Conservation (phyloP, 30 jellyfish, hydroid and myxozoan genomes). For the Cassiopea andromeda region DNA sequence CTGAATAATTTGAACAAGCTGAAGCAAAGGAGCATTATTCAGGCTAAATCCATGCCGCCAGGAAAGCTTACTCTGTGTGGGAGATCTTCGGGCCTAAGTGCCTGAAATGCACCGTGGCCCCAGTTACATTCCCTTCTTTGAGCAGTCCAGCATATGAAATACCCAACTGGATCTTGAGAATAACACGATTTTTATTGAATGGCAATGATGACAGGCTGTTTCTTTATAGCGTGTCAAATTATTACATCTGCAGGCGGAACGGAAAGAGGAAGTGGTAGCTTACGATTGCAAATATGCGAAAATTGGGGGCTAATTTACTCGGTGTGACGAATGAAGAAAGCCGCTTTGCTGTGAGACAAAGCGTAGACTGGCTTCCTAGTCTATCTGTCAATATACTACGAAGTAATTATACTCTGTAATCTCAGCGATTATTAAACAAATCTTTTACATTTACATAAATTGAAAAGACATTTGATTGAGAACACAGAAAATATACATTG, state of each 20-base stretch:
- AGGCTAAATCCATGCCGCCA: too few species aligned
- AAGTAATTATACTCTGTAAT: slow-evolving; percentile 74
- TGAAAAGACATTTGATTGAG: slow-evolving; percentile 79
- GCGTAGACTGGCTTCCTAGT: slow-evolving; percentile 65
- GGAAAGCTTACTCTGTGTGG: too few species aligned
- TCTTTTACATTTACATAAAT: slow-evolving; percentile 74
- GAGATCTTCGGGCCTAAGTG: too few species aligned
- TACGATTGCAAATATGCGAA: slow-evolving; percentile 38
- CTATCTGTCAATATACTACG: slow-evolving; percentile 70
- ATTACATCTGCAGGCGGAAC: slow-evolving; percentile 48
- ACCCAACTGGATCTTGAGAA: background rate
- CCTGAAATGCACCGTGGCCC: too few species aligned
- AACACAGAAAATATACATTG: slow-evolving; percentile 71
- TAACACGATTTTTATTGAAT: background rate
- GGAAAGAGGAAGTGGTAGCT: slow-evolving; percentile 66
- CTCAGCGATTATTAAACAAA: slow-evolving; percentile 76
- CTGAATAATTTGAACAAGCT: too few species aligned
- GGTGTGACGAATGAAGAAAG: slow-evolving; percentile 11
- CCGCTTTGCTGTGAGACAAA: slow-evolving; percentile 66
- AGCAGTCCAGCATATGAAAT: background rate
- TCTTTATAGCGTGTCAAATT: slow-evolving; percentile 23
- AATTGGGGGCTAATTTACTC: slow-evolving; percentile 68
- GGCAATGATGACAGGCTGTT: background rate
- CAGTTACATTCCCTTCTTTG: too few species aligned
- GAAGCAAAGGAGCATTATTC: too few species aligned